Base-by-base conservation (phyloP, 2,888 invertebrate genomes). In the Alloscopus bannaensis region DNA sequence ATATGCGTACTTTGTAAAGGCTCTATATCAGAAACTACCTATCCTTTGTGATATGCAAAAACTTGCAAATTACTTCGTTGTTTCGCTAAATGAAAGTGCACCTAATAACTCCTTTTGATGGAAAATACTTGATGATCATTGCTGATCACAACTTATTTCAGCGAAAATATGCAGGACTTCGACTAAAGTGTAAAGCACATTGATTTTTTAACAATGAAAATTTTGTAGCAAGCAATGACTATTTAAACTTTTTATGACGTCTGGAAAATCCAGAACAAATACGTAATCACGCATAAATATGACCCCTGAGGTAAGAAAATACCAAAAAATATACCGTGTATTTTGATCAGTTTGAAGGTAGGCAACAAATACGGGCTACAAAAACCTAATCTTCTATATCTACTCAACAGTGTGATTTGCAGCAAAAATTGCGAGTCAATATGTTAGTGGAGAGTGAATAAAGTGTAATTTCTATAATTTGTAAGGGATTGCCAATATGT, bases 21-120 rank as follows among this genome's bases (percentile, higher is more conserved):
- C 65, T 65, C 22, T 28, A 64, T 29, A 45, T 65, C 47, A 20
- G 45, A 45, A 72, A 66, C 73, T 73, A 73, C 65, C 73, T 59
- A 73, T 73, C 47, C 65, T 57, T 73, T 73, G 73, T 73, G 73
- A 73, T 73, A 73, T 28, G 28, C 65, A 65, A 47, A 65, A 65
- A 73, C 66, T 65, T 28, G 28, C 65, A 65, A 47, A 65, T 47
- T 65, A 45, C 45, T 65, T 47, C 29, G 47, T 65, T 65, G 29
- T 47, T 65, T 31, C 26, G 28, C 50, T 13, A 29, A 18, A 8
- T 50, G 18, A 50, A 64, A 64, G 72, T 72, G 64, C 64, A 64
- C 72, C 71, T 60, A 57, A 57, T 29, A 29, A 28, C n/a, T 57
- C n/a, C n/a, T n/a, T n/a, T n/a, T n/a, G n/a, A n/a, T n/a, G n/a